A percentile compares a stretch with the other conserved stretches of the same genome.
phyloP scores from a whole-genome alignment of 2,888 invertebrate genomes.

The Chymomyza amoena region DNA sequence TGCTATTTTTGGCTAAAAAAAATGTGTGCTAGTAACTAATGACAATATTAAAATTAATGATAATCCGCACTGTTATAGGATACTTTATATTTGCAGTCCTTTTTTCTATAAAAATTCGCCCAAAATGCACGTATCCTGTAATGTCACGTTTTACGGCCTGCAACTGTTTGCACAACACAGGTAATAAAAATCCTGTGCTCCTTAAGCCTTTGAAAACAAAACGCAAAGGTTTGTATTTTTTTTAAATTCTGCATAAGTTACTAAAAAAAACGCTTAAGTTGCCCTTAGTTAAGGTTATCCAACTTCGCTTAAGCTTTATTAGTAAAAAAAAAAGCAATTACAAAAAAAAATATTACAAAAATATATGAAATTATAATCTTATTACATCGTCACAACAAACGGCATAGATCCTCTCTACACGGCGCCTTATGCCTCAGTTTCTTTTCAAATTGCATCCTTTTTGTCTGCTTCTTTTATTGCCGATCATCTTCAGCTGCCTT shows the following conservation, averaged over 20 bases:
- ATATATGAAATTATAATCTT: constrained; percentile 70
- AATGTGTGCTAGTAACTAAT: constrained; percentile 50
- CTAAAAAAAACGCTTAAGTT: background rate
- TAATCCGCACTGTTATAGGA: constrained; percentile 44
- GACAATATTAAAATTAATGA: constrained; percentile 77
- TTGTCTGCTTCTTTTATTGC: constrained; percentile 25
- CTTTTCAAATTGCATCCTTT: constrained; percentile 33
- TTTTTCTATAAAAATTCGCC: background rate
- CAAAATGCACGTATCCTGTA: background rate
- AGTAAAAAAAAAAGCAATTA: background rate
- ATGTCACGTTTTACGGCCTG: constrained; percentile 4
- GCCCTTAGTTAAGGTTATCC: constrained; percentile 44
- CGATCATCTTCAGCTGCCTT: constrained; percentile 68
- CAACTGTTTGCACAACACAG: constrained; percentile 55
- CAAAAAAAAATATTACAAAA: constrained; percentile 11
- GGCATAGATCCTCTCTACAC: constrained; percentile 3
- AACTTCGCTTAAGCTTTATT: constrained; percentile 32
- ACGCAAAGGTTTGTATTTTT: background rate
- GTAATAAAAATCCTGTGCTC: constrained; percentile 33
- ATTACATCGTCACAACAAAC: constrained; percentile 68
- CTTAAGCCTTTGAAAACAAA: background rate
- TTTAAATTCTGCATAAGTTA: background rate
- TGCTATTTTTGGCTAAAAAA: constrained; percentile 21
- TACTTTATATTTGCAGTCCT: constrained; percentile 39
- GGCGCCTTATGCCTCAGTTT: constrained; percentile 51